Conservation (phyloP, 2,888 invertebrate species). For the Drosophila cognata region DNA sequence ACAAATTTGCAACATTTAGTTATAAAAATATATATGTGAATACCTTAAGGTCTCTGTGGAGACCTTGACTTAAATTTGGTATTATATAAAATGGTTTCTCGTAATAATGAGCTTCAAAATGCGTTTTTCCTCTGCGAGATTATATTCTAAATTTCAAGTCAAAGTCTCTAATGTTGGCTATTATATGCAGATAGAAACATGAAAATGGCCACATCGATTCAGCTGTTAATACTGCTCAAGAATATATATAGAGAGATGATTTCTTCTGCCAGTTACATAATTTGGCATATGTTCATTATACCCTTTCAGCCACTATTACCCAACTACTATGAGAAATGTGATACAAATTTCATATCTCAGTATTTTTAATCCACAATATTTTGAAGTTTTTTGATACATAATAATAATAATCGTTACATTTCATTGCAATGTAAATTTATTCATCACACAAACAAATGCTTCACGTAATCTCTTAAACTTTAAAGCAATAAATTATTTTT, state of each 20-base stretch:
- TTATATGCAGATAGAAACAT: neutral
- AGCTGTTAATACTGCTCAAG: fast-evolving
- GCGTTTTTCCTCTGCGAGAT: neutral
- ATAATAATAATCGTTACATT: neutral
- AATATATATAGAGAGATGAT: neutral
- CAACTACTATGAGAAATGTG: neutral
- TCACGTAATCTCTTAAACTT: neutral
- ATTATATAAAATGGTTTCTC: neutral
- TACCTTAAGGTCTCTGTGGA: neutral
- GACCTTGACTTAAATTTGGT: neutral
- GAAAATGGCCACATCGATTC: fast-evolving
- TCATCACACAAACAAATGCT: neutral
- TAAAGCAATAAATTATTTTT: neutral
- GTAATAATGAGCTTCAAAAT: neutral
- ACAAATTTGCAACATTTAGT: conserved; percentile 12
- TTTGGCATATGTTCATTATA: neutral
- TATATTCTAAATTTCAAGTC: neutral
- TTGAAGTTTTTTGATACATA: neutral
- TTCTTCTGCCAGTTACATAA: neutral
- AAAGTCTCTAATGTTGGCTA: neutral
- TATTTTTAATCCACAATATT: too few relatives aligned
- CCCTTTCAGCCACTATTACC: neutral
- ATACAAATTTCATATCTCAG: too few relatives aligned
- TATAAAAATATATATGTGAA: neutral
- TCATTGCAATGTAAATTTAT: neutral